Percentiles rank a stretch among this genome's conserved stretches.
These are phyloP conservation scores for Triplophysa dalaica DNA, from an alignment of 2,113 vertebrate species.

Conservation along the genomic window DNA sequence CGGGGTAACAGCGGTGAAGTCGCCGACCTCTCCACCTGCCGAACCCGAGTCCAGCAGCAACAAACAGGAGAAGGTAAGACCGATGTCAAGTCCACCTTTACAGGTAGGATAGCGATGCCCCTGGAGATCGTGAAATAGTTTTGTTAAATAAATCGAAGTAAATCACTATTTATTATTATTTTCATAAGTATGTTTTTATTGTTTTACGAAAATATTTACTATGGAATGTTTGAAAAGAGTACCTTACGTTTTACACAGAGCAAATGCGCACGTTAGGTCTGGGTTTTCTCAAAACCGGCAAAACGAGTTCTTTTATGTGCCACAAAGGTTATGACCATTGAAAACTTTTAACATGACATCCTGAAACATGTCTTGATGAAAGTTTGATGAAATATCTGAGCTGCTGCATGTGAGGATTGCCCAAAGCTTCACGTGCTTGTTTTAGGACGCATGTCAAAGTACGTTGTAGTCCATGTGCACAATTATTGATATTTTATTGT, in stretches of 20 bases:
- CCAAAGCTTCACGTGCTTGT: neutral
- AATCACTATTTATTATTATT: no score
- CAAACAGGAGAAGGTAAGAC: constrained; percentile 79
- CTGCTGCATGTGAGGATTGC: neutral
- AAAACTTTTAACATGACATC: neutral
- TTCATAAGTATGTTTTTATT: no score
- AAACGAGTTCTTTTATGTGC: constrained; percentile 42
- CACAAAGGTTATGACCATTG: neutral
- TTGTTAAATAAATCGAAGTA: neutral
- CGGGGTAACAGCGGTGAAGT: constrained; percentile 60
- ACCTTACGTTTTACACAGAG: no score
- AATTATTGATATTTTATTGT: no score
- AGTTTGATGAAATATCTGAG: neutral
- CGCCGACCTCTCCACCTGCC: constrained; percentile 69
- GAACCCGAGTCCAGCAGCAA: constrained; percentile 61
- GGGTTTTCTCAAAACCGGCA: constrained; percentile 38
- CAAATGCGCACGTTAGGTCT: neutral
- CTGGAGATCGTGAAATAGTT: no score
- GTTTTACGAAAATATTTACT: neutral
- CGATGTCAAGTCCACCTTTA: neutral
- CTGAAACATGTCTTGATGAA: neutral
- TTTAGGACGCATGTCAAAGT: neutral
- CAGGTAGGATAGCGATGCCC: neutral
- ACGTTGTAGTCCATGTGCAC: neutral
- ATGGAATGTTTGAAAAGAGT: neutral